Evolutionary conservation across 1,140 invertebrate species (phyloP).

Genomic region (Meloidogyne chitwoodi): DNA sequence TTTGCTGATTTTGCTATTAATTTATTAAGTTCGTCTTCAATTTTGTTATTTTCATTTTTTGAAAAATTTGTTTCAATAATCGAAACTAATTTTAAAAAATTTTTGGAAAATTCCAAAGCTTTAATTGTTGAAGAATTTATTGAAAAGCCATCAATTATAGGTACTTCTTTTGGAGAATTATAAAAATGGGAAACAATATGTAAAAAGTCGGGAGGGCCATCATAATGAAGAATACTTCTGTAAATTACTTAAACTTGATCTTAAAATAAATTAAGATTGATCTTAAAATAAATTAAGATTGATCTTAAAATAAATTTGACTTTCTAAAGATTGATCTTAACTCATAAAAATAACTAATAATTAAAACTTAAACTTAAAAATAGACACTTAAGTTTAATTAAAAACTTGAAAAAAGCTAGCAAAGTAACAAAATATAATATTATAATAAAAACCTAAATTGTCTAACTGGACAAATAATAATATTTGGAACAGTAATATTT

Average conservation of each 20-base stretch:
- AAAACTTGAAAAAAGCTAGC: neutral
- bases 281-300: too few relatives aligned
- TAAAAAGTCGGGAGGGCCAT: conserved; percentile 1
- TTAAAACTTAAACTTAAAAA: too few relatives aligned
- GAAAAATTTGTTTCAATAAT: neutral
- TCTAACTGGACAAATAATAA: conserved; percentile 24
- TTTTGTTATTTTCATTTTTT: neutral
- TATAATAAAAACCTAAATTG: conserved; percentile 18
- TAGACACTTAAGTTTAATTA: too few relatives aligned
- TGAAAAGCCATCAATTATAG: neutral
- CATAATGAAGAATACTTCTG: conserved; percentile 9
- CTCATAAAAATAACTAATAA: too few relatives aligned
- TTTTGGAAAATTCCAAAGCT: neutral
- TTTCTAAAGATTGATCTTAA: too few relatives aligned
- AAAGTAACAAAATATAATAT: neutral
- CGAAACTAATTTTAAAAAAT: neutral
- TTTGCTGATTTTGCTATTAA: neutral
- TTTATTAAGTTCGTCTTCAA: neutral
- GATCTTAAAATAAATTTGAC: too few relatives aligned
- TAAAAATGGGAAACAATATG: conserved; percentile 17
- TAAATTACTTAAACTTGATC: too few relatives aligned
- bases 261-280: too few relatives aligned
- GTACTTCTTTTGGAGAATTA: conserved; percentile 6
- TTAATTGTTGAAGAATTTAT: neutral
- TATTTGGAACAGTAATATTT: conserved; percentile 4